Base-by-base conservation (phyloP, 2,888 invertebrate genomes). In the Perizoma affinitatum region DNA sequence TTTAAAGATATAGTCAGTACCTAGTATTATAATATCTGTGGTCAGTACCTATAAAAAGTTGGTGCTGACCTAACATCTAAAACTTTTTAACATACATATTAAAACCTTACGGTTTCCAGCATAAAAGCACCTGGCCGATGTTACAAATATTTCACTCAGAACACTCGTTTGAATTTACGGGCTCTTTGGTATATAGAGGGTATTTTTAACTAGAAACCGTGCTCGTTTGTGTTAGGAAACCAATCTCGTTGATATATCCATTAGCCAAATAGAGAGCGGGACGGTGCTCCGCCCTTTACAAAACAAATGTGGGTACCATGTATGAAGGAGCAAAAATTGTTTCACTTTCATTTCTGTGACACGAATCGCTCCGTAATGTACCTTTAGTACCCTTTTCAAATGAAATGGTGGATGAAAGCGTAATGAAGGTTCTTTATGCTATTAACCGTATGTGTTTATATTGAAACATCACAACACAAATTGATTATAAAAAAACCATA, bases 231-330 rank as follows among this genome's bases (percentile, higher is more conserved):
- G 78, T 79, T 73, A 76, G 75, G 68, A 79, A 85, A 81, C 79
- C 84, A 84, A 86, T 85, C 82, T 83, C 79, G 75, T 80, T 82
- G 82, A 82, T 82, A 82, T 77, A 80, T 84, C 86, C 85, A 84
- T 86, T 86, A 85, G 82, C 82, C 72, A 83, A 85, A 84, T 84
- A 83, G 82, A 82, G 77, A 80, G 69, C 54, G 73, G 64, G 75
- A 68, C 72, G 72, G 69, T 68, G 63, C 70, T 61, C 70, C 71
- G 71, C 73, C 78, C 75, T 72, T 79, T 72, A 77, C 76, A 79
- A 81, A 81, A 79, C 79, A 80, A 75, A 76, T 74, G 74, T 66
- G 72, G 72, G 68, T 71, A 72, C 68, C 70, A 70, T 68, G 72
- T 73, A 73, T 71, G 72, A 74, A 71, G 73, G 73, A 74, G 72